A percentile compares a stretch with the other conserved stretches of the same genome.
These are phyloP conservation scores for Nyctibius bracteatus DNA, from an alignment of 2,113 vertebrate species.

Conservation along the genomic window DNA sequence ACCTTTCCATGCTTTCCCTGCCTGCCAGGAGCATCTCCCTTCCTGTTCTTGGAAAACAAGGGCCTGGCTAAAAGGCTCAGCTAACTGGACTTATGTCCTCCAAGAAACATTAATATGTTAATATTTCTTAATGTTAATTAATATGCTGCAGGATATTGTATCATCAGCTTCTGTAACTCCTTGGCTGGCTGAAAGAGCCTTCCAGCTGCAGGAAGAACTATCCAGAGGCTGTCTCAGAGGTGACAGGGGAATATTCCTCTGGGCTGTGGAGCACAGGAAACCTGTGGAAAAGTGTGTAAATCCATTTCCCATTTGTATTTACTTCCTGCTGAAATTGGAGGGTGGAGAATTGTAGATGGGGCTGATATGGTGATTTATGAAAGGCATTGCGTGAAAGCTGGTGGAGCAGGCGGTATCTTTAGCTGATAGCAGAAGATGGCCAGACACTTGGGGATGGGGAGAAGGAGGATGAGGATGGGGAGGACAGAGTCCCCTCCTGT, in stretches of 20 bases:
- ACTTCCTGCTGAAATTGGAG: background rate
- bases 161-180: background rate
- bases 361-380: background rate
- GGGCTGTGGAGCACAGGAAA: background rate
- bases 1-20: background rate
- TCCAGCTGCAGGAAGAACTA: background rate
- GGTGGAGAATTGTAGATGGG: background rate
- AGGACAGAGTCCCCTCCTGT: background rate
- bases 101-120: background rate
- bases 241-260: background rate
- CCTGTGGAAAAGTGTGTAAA: background rate
- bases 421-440: background rate
- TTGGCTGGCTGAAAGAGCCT: background rate
- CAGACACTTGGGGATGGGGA: background rate
- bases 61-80: background rate
- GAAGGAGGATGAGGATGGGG: background rate
- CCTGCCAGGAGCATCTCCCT: slow-evolving; percentile 36
- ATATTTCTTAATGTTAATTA: too few relatives aligned
- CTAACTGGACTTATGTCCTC: background rate
- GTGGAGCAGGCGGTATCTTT: background rate
- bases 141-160: background rate
- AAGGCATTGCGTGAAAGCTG: background rate
- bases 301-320: accelerated
- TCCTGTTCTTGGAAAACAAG: slow-evolving; percentile 55
- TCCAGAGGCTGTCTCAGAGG: background rate